phyloP scores from a whole-genome alignment of 2,113 vertebrate genomes.

The Ariopsis seemanni region DNA sequence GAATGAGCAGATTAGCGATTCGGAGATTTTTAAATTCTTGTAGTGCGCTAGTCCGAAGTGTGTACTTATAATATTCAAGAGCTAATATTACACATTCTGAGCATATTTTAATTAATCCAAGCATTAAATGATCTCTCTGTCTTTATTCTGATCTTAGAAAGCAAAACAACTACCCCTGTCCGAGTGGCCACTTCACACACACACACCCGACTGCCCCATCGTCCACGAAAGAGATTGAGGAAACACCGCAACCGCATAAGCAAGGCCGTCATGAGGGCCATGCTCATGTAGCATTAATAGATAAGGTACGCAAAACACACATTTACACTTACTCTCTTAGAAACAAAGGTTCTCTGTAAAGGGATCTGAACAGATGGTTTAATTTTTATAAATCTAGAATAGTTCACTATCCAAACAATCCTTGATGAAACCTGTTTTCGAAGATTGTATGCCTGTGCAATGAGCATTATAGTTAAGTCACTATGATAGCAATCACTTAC shows the following conservation, averaged over 20 bases:
- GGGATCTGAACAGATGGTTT: background rate
- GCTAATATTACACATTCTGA: background rate
- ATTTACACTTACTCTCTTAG: background rate
- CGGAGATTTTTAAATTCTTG: background rate
- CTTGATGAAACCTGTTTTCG: background rate
- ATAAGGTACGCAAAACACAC: conserved; percentile 50
- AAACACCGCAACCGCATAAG: conserved; percentile 75
- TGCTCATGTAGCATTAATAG: conserved; percentile 71
- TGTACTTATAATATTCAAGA: background rate
- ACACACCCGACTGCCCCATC: conserved; percentile 47
- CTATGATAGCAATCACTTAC: background rate
- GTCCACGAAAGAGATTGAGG: conserved; percentile 61
- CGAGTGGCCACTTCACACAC: conserved; percentile 38
- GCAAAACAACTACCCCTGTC: conserved; percentile 45
- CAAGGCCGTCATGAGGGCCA: conserved; percentile 78
- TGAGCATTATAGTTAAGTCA: background rate
- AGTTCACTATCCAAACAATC: background rate
- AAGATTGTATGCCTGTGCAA: background rate
- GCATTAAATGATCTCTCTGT: background rate
- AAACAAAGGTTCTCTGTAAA: background rate
- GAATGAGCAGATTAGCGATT: background rate
- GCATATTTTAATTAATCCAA: background rate
- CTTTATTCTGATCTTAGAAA: conserved; percentile 52
- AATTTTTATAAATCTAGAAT: background rate
- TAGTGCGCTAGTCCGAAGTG: background rate